Conservation (phyloP, 2,888 invertebrate genomes). For the Molorchus minor region DNA sequence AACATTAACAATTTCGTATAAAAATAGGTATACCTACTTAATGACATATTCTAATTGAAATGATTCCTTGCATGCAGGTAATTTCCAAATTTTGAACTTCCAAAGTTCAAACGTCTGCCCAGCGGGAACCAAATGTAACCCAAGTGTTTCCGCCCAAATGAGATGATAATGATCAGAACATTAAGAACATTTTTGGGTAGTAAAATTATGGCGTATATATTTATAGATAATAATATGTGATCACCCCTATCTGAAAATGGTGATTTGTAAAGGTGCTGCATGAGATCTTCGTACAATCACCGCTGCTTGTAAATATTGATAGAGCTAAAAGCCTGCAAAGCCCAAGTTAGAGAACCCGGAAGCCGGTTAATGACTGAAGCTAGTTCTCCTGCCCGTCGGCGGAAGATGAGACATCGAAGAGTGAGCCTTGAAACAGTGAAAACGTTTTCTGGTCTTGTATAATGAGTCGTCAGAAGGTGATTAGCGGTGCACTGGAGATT, state of each 20-base stretch:
- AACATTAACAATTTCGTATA: too few species aligned
- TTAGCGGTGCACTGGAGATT: constrained; percentile 46
- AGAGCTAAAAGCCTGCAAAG: constrained; percentile 41
- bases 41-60: too few species aligned
- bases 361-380: constrained; percentile 48
- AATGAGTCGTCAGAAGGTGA: constrained; percentile 46
- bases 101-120: too few species aligned
- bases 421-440: constrained; percentile 52
- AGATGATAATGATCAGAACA: too few species aligned
- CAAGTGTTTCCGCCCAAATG: too few species aligned
- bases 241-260: not conserved
- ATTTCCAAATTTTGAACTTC: too few species aligned
- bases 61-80: too few species aligned
- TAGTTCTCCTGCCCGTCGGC: constrained; percentile 40
- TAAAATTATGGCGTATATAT: too few species aligned
- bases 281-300: constrained; percentile 12
- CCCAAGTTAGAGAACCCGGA: constrained; percentile 44
- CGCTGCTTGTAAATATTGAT: constrained; percentile 37
- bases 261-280: constrained; percentile 14
- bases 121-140: too few species aligned
- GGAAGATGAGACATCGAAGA: constrained; percentile 40
- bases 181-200: too few species aligned
- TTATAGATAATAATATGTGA: too few species aligned
- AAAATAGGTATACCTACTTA: too few species aligned
- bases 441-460: constrained; percentile 58